phyloP scores from a whole-genome alignment of 2,888 invertebrate species.

The Thalpophila matura region DNA sequence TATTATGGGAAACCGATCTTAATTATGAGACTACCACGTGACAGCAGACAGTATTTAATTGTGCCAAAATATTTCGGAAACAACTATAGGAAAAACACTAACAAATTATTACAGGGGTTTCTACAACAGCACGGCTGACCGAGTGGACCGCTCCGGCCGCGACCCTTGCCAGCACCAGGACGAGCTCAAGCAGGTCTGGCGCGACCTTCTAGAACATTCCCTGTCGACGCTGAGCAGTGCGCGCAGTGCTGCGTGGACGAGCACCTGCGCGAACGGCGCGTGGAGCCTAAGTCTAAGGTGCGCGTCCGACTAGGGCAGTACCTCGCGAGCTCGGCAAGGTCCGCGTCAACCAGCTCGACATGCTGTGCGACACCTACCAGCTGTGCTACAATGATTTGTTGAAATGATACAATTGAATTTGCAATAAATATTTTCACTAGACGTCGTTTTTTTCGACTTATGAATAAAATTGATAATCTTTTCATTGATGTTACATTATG shows the following conservation, averaged over 20 bases:
- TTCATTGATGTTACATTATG: too few species aligned
- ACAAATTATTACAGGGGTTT: conserved; percentile 51
- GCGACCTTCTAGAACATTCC: conserved; percentile 64
- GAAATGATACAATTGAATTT: conserved; percentile 1
- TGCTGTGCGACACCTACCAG: conserved; percentile 69
- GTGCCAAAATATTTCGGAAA: too few species aligned
- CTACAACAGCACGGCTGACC: conserved; percentile 55
- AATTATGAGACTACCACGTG: too few species aligned
- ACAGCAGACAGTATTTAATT: too few species aligned
- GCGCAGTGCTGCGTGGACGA: conserved; percentile 55
- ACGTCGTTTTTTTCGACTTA: too few species aligned
- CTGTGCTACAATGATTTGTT: conserved; percentile 69
- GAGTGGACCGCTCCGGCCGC: conserved; percentile 41
- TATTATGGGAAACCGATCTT: too few species aligned
- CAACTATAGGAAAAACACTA: too few species aligned
- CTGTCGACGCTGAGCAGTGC: conserved; percentile 48
- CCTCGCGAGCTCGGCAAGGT: conserved; percentile 61
- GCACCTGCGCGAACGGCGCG: conserved; percentile 37
- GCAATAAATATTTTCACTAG: neutral
- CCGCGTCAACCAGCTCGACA: conserved; percentile 59
- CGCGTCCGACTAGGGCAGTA: conserved; percentile 50
- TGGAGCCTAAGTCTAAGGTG: conserved; percentile 18
- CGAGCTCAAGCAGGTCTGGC: conserved; percentile 67
- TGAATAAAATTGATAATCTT: too few species aligned
- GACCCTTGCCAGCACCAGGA: conserved; percentile 67